These are phyloP conservation scores for Sphyrna mokarran DNA, from an alignment of 2,113 vertebrate genomes.

Conservation along the genomic window DNA sequence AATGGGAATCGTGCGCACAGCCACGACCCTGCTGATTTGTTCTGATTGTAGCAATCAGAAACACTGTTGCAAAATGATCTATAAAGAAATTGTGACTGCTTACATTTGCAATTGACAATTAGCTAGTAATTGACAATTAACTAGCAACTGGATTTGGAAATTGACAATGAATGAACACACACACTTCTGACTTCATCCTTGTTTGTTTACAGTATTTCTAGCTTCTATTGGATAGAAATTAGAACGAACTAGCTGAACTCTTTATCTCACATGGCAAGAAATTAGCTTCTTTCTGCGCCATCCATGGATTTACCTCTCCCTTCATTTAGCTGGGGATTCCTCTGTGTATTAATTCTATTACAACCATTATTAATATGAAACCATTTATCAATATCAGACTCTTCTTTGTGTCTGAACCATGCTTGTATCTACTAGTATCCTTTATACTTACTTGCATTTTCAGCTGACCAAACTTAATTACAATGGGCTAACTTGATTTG, in stretches of 20 bases:
- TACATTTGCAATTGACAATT: constrained; percentile 40
- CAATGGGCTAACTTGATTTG: no score
- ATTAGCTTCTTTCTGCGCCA: constrained; percentile 39
- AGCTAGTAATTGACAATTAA: constrained; percentile 43
- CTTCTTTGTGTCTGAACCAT: constrained; percentile 31
- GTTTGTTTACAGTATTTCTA: constrained; percentile 40
- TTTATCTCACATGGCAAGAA: constrained; percentile 39
- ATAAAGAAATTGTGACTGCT: neutral
- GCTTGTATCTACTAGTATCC: constrained; percentile 41
- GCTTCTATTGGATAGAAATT: constrained; percentile 40
- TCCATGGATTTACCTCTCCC: constrained; percentile 42
- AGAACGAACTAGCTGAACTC: constrained; percentile 46
- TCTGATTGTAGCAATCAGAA: neutral
- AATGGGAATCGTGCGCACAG: neutral
- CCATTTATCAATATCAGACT: constrained; percentile 44
- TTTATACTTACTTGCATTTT: constrained; percentile 40
- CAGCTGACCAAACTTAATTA: constrained; percentile 41
- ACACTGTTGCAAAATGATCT: neutral
- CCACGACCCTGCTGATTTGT: neutral
- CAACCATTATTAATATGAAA: constrained; percentile 46
- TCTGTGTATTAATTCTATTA: constrained; percentile 48
- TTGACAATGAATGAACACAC: constrained; percentile 46
- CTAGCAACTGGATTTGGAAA: constrained; percentile 43
- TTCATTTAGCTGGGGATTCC: constrained; percentile 35
- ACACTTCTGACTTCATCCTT: constrained; percentile 44